These are phyloP conservation scores for Bombus affinis DNA, from an alignment of 1,140 invertebrate species.

Conservation along the genomic window DNA sequence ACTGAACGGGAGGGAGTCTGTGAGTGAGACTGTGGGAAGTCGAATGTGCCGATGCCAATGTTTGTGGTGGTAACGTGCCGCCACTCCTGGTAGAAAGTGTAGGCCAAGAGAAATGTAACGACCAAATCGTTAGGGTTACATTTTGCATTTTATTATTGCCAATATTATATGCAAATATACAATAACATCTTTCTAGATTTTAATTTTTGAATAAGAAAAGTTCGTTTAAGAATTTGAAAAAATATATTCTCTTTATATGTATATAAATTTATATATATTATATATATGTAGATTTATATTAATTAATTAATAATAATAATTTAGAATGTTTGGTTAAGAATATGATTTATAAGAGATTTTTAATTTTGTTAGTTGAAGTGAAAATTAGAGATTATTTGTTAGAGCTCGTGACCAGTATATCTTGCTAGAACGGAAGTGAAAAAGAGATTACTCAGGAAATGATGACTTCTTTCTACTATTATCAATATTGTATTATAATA, in stretches of 20 bases:
- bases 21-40: conserved; percentile 36
- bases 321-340: background rate
- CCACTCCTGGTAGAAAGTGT: conserved; percentile 40
- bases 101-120: conserved; percentile 6
- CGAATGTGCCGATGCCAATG: background rate
- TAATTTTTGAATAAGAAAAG: background rate
- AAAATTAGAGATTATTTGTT: background rate
- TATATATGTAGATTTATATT: background rate
- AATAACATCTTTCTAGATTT: too few relatives aligned
- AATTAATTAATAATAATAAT: too few relatives aligned
- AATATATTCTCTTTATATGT: background rate
- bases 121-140: background rate
- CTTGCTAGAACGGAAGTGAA: conserved; percentile 39
- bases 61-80: conserved; percentile 33
- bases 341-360: background rate
- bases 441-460: conserved; percentile 42
- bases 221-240: background rate
- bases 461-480: conserved; percentile 34
- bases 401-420: conserved; percentile 21
- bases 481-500: background rate
- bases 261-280: background rate
- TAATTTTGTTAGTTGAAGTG: background rate
- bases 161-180: background rate
- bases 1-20: conserved; percentile 39
- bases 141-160: background rate